Conservation (phyloP, 1,140 invertebrate genomes). For the Brachionus calyciflorus region DNA sequence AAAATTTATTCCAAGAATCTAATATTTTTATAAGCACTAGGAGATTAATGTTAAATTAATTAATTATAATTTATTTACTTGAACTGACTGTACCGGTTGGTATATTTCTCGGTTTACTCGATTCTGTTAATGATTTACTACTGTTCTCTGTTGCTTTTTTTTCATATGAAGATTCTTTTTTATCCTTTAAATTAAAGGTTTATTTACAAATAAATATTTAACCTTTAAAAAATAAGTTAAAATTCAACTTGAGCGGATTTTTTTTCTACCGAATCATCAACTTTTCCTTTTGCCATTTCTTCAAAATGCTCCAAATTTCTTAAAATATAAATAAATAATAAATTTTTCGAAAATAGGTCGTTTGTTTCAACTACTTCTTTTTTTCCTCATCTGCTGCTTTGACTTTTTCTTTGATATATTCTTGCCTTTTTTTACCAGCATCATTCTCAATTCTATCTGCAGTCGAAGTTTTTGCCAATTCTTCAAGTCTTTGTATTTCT, state of each 20-base stretch:
- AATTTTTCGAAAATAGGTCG: background rate
- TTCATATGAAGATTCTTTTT: background rate
- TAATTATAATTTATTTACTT: too few species aligned
- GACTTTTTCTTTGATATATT: slow-evolving; percentile 13
- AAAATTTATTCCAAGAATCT: too few species aligned
- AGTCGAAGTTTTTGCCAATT: slow-evolving; percentile 37
- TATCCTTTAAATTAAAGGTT: too few species aligned
- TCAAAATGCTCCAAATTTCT: slow-evolving; percentile 30
- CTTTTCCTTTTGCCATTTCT: slow-evolving; percentile 13
- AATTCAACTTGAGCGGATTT: too few species aligned
- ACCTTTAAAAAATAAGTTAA: too few species aligned
- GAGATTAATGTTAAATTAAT: too few species aligned
- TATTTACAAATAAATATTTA: too few species aligned
- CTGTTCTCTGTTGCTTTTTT: background rate
- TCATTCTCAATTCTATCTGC: slow-evolving; percentile 30
- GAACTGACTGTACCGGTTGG: background rate
- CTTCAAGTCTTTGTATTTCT: slow-evolving; percentile 27
- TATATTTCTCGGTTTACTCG: background rate
- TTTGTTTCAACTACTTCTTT: slow-evolving; percentile 39
- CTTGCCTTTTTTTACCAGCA: background rate
- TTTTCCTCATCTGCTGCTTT: slow-evolving; percentile 33
- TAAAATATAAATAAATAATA: background rate
- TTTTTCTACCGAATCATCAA: too few species aligned
- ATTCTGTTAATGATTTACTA: background rate
- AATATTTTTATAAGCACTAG: too few species aligned